These are phyloP conservation scores for Lipophrys pholis DNA, from an alignment of 2,113 vertebrate species.

Conservation along the genomic window DNA sequence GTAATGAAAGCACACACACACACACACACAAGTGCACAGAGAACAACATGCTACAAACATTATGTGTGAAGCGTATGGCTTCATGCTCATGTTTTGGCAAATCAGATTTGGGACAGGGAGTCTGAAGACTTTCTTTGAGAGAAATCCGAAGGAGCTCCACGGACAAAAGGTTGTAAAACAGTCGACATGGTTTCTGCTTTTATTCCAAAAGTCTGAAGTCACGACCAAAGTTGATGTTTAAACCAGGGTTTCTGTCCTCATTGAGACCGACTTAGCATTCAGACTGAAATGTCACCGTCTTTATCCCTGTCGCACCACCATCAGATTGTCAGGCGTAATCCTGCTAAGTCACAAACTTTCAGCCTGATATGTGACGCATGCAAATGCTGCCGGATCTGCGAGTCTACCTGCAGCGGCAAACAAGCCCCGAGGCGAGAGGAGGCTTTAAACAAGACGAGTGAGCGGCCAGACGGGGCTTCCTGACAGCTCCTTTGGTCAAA, in stretches of 20 bases:
- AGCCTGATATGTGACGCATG: slow-evolving; percentile 24
- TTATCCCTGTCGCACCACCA: neutral
- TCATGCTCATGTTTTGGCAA: too few relatives aligned
- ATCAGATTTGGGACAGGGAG: too few relatives aligned
- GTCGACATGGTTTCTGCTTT: too few relatives aligned
- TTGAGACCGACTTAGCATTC: slow-evolving; percentile 4
- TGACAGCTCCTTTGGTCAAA: slow-evolving; percentile 29
- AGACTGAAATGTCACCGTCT: neutral
- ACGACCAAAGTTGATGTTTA: neutral
- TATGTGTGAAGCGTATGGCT: too few relatives aligned
- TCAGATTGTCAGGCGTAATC: slow-evolving; percentile 18
- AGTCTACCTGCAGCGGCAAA: slow-evolving; percentile 18
- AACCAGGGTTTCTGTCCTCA: neutral
- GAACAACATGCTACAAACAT: too few relatives aligned
- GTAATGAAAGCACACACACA: too few relatives aligned
- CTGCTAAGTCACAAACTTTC: slow-evolving; percentile 2
- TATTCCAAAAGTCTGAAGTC: too few relatives aligned
- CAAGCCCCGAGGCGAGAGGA: slow-evolving; percentile 20
- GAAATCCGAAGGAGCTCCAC: too few relatives aligned
- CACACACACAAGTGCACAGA: too few relatives aligned
- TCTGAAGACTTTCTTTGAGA: too few relatives aligned
- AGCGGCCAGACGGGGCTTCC: slow-evolving; percentile 3
- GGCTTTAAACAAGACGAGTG: slow-evolving; percentile 6
- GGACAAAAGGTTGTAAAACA: too few relatives aligned
- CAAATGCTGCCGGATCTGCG: neutral